Base-by-base conservation (phyloP, 2,888 invertebrate genomes). In the Macaria liturata region DNA sequence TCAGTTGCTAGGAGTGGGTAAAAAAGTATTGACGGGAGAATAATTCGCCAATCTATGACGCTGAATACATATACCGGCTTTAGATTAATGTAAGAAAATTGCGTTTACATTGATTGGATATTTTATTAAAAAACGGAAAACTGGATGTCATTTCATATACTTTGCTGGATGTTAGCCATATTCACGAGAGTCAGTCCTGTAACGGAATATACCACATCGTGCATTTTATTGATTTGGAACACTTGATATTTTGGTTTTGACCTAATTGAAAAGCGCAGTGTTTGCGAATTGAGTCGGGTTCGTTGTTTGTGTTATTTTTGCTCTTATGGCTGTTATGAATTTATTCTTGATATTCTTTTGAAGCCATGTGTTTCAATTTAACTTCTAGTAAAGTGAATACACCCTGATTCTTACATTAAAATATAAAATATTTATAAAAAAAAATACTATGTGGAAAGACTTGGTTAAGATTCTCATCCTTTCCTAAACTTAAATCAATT, bases 401-500 rank as follows among this genome's bases (percentile, higher is more conserved):
- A 20, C 20, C 20, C 20, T 20, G 20, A 20, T 20, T 20, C 20
- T 20, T 20, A 20, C 20, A 20, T 20, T 20, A 20, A 20, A 20
- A 20, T 20, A 20, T 20, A 20, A 20, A 20, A 20, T 20, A 20
- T 1, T 20, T 20, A 20, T 20, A 20, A 20, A 20, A 20, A 20
- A 20, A 20, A 20, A 37, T 3, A 2, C 34, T 37, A 37, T 6
- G 7, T 37, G 34, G 20, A 37, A 2, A 37, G 34, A 6, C 4
- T 37, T 37, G 34, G 34, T 20, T 2, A 20, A 20, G 2, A 37
- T 37, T 6, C 34, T 4, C 34, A 4, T 43, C 42, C 32, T 3
- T 9, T 43, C 49, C 20, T n/a, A 34, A 50, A 32, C 34, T 32
- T 48, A 47, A 57, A 47, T 54, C 46, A 46, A 45, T 51, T 44